Evolutionary conservation across 2,888 invertebrate genomes (phyloP).

Genomic region (Cabera pusaria): DNA sequence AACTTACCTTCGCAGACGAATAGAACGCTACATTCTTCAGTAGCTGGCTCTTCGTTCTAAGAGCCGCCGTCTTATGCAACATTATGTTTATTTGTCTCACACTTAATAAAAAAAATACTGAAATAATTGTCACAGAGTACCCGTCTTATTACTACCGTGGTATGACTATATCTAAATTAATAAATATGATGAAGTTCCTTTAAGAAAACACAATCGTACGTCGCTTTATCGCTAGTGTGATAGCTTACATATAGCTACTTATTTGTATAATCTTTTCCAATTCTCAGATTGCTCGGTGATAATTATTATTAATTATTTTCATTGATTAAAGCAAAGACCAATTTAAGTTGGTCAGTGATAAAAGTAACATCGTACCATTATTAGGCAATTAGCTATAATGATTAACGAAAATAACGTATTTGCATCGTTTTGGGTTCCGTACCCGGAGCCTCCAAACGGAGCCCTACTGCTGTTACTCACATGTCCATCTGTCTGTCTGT

Average conservation of each 20-base stretch:
- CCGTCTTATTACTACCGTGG: slow-evolving; percentile 33
- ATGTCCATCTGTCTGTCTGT: too few species aligned
- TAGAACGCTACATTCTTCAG: slow-evolving; percentile 57
- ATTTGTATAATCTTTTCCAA: too few species aligned
- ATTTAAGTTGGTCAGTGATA: too few species aligned
- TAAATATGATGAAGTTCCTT: slow-evolving; percentile 26
- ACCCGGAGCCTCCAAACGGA: too few species aligned
- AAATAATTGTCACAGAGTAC: slow-evolving; percentile 40
- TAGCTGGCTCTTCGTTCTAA: slow-evolving; percentile 53
- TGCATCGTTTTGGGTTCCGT: too few species aligned
- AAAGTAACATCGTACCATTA: too few species aligned
- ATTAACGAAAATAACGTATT: too few species aligned
- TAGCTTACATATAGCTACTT: too few species aligned
- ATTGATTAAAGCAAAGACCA: too few species aligned
- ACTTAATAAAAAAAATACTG: slow-evolving; percentile 10
- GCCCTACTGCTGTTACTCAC: too few species aligned
- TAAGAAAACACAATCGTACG: slow-evolving; percentile 30
- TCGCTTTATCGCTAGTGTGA: slow-evolving; percentile 29
- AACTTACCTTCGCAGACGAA: slow-evolving; percentile 62
- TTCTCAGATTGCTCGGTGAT: slow-evolving; percentile 10
- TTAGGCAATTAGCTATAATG: too few species aligned
- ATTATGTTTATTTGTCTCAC: slow-evolving; percentile 35
- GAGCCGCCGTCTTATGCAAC: slow-evolving; percentile 61
- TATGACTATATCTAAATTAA: slow-evolving; percentile 28
- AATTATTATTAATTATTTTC: too few species aligned